Evolutionary conservation across 2,888 invertebrate genomes (phyloP).

Genomic region (Theodoxus fluviatilis): DNA sequence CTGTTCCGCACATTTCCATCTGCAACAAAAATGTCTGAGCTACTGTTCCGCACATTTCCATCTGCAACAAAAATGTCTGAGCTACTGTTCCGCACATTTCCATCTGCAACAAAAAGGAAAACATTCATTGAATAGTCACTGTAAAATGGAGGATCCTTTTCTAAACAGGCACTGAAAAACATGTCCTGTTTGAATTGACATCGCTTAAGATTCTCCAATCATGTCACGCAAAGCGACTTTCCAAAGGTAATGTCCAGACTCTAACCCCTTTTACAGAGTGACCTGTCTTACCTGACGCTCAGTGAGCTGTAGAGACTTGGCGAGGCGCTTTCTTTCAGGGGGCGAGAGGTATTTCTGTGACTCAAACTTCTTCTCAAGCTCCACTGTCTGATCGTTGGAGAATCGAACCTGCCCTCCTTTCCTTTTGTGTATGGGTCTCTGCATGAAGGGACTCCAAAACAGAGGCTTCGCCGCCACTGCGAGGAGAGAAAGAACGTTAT

Average conservation of each 20-base stretch:
- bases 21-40: too few species aligned
- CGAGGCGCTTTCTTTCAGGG: slow-evolving; percentile 79
- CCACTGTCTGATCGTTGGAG: slow-evolving; percentile 80
- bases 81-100: too few species aligned
- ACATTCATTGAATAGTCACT: too few species aligned
- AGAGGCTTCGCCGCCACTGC: slow-evolving; percentile 45
- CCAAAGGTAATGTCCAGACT: neutral
- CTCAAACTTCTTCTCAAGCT: slow-evolving; percentile 79
- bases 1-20: too few species aligned
- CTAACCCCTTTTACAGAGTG: neutral
- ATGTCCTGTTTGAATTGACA: neutral
- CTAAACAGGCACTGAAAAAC: too few species aligned
- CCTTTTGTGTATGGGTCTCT: slow-evolving; percentile 69
- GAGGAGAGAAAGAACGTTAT: neutral
- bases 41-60: too few species aligned
- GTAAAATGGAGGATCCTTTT: too few species aligned
- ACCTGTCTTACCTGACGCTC: slow-evolving; percentile 77
- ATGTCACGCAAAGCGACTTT: neutral
- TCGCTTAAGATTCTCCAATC: neutral
- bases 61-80: too few species aligned
- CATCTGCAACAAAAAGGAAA: too few species aligned
- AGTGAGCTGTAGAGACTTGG: slow-evolving; percentile 76
- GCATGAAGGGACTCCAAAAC: slow-evolving; percentile 64
- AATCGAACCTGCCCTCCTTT: slow-evolving; percentile 89
- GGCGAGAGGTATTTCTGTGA: slow-evolving; percentile 84